A percentile compares a stretch with the other conserved stretches of the same genome.
Evolutionary conservation across 2,113 vertebrate species (phyloP).

Genomic region (Psilopsiagon aymara): DNA sequence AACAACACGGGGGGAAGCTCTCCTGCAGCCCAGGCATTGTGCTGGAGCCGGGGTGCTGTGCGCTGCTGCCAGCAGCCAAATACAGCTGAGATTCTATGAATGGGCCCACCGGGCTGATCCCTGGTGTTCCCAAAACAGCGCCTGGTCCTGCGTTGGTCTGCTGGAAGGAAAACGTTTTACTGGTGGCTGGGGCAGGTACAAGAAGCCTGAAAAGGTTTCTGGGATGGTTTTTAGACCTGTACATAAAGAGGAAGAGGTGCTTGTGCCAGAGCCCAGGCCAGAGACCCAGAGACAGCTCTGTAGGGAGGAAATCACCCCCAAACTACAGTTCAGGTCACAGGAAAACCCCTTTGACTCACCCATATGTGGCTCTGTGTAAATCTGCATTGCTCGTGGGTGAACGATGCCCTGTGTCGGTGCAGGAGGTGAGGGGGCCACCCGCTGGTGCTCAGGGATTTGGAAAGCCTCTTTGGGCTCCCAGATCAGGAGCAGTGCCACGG

Average conservation of each 20-base stretch:
- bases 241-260: neutral
- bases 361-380: neutral
- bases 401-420: rapidly evolving
- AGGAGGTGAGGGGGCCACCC: no score
- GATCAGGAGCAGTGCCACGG: rapidly evolving
- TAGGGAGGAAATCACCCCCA: neutral
- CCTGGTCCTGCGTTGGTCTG: neutral
- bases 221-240: neutral
- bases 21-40: neutral
- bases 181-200: neutral
- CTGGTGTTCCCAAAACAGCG: neutral
- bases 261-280: rapidly evolving
- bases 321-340: neutral
- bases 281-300: neutral
- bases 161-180: neutral
- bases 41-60: neutral
- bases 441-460: neutral
- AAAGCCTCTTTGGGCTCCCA: neutral
- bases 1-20: neutral
- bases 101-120: rapidly evolving
- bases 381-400: neutral
- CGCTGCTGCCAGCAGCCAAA: neutral
- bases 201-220: neutral
- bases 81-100: slow-evolving; percentile 37
- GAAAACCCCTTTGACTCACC: rapidly evolving